Evolutionary conservation across 2,888 invertebrate genomes (phyloP), one percentile per base, ranked within the genome.

Genomic region (Aporophyla lueneburgensis): DNA sequence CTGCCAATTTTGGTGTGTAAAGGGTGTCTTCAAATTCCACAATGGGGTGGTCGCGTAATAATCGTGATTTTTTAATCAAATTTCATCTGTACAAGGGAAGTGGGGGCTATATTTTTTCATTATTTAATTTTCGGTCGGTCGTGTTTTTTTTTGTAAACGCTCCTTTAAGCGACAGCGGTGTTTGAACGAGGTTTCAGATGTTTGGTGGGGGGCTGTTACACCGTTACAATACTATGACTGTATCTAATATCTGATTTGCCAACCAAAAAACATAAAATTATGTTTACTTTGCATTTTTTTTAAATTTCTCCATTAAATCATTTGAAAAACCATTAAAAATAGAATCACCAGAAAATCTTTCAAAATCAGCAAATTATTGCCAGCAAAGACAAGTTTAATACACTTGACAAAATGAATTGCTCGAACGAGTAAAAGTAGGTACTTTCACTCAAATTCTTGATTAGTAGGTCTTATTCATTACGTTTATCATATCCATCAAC

Each of bases 61-160:
- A 96, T 97, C 96, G 96, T 96, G 97, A 96, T 96, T 97, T 97
- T 96, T 97, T 97, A 97, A 97, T 97, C 96, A 97, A 96, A 96
- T 97, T 96, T 96, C 96, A 96, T 95, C 96, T 94, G 96, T 94
- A 95, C 94, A 95, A 95, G 95, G 96, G 95, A 95, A 95, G 95
- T 95, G 95, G 93, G 92, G 94, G 95, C 94, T 95, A 96, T 96
- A 96, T 96, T 96, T 96, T 96, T 96, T 96, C 96, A 96, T 96
- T 96, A 96, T 96, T 96, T 96, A 96, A 96, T 96, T 96, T 95
- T 96, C 94, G 94, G 94, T 93, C 89, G 94, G 92, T 94, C 92
- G 94, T 89, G 93, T 94, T 87, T 90, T 93, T n/a, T 94, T 94
- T 94, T 92, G 90, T 86, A 80, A 84, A 85, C 90, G 93, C 93